Evolutionary conservation across 2,888 invertebrate genomes (phyloP), one percentile per base, ranked within the genome.

Genomic region (Xanthostigma xanthostigma): DNA sequence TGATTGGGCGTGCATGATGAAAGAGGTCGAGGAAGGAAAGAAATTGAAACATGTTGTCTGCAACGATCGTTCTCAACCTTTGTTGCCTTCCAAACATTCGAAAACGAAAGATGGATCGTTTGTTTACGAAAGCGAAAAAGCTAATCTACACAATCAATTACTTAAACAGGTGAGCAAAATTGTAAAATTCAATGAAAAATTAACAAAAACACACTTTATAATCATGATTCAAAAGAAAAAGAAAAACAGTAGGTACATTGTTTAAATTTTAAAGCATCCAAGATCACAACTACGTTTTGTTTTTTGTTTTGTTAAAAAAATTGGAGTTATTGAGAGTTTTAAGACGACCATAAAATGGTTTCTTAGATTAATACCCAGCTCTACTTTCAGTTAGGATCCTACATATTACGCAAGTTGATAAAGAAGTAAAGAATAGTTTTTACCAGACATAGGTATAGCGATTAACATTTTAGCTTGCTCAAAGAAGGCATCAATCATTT

Each of bases 1-100:
- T 0, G 91, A 91, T 63, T 91, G 90, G 90, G 84, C 79, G 12
- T 79, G 82, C 58, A 84, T 91, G 82, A 85, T 91, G 81, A 89
- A 90, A 64, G 91, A 91, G 65, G 85, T 91, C n/a, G 89, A 90
- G 62, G 71, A 77, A 54, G 87, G 88, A 44, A 81, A 66, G 59
- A 84, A 82, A 61, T 68, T 91, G 54, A 82, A 79, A 60, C 84
- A 90, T 61, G 88, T 91, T 44, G 76, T 82, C 58, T 88, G 88
- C 66, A 90, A 91, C 66, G 91, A 91, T 64, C 76, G 88, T 68
- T 83, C 73, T 34, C 64, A 64, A 53, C 75, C 75, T 0, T 60
- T 75, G 10, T 58, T 75, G 39, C 71, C 74, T n/a, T 17, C 42
- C 13, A 35, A 45, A 6, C 60, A 63, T 48, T 79, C 78, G 44